Evolutionary conservation across 2,888 invertebrate species (phyloP), one percentile per base, ranked within the genome.

Genomic region (Acronicta aceris): DNA sequence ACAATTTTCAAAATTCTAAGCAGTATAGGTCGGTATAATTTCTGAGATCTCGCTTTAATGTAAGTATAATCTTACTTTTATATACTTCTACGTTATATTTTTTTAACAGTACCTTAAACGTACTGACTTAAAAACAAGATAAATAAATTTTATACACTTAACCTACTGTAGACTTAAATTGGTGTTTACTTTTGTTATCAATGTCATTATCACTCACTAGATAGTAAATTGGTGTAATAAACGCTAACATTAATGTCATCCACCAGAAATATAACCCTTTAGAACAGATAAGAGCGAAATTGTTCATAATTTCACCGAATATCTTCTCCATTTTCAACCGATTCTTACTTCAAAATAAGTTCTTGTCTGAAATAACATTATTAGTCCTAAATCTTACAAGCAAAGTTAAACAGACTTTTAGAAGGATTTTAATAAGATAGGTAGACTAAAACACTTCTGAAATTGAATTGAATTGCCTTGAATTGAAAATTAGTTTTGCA

Each of bases 151-250:
- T 53, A 42, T 56, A 46, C 53, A 45, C 4, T 21, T 33, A 49
- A 57, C 52, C 60, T 65, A 59, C 54, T 60, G 51, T 47, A 41
- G 50, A 52, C 27, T 48, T n/a, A 41, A 61, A 53, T 58, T 43
- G 53, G 41, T 40, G 30, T 75, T 72, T 76, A 63, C 59, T 46
- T 46, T 36, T 38, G 60, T 72, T 78, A 76, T 76, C 69, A 78
- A 76, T 76, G 79, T 76, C 73, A 78, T 78, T 76, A 75, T 78
- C 79, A 76, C 72, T 56, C 53, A 55, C 60, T 59, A 49, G 62
- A 71, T 78, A 75, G 33, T 45, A 52, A 43, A 52, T 52, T 57
- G 41, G 57, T 52, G 71, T 61, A 69, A 65, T 77, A 59, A 73
- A 68, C 65, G 68, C 62, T 40, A 47, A 36, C 61, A 59, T 70